phyloP scores from a whole-genome alignment of 2,113 vertebrate species.

The Antechinus stuartii region DNA sequence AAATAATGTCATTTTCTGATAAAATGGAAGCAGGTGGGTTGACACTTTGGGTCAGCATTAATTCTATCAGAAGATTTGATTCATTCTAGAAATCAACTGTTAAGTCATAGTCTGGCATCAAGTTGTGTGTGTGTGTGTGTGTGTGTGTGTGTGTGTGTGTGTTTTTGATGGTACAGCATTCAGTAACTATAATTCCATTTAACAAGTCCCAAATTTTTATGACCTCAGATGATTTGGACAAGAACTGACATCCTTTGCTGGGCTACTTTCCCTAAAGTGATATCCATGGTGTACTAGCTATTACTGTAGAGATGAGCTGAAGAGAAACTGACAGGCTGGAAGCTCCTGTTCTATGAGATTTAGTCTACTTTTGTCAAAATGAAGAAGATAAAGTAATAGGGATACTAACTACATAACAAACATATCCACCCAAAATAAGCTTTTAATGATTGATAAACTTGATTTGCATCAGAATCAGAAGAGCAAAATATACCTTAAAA shows the following conservation, averaged over 20 bases:
- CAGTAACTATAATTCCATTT: neutral
- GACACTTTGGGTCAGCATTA: neutral
- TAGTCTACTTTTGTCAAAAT: neutral
- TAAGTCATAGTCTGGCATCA: neutral
- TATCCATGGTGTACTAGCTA: neutral
- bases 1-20: neutral
- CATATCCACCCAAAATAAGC: neutral
- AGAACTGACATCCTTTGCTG: neutral
- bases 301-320: neutral
- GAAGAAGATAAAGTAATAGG: neutral
- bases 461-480: neutral
- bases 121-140: neutral
- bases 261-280: neutral
- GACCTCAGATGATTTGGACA: neutral
- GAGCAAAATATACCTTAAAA: neutral
- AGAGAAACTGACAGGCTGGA: neutral
- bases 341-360: neutral
- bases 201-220: neutral
- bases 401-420: neutral
- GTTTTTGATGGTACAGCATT: neutral
- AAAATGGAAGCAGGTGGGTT: neutral
- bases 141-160: too few relatives aligned
- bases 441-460: neutral
- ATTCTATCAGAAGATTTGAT: neutral
- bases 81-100: neutral